A percentile compares a stretch with the other conserved stretches of the same genome.
These are phyloP conservation scores for Epistrophe eligans DNA, from an alignment of 2,888 invertebrate species.

Conservation along the genomic window DNA sequence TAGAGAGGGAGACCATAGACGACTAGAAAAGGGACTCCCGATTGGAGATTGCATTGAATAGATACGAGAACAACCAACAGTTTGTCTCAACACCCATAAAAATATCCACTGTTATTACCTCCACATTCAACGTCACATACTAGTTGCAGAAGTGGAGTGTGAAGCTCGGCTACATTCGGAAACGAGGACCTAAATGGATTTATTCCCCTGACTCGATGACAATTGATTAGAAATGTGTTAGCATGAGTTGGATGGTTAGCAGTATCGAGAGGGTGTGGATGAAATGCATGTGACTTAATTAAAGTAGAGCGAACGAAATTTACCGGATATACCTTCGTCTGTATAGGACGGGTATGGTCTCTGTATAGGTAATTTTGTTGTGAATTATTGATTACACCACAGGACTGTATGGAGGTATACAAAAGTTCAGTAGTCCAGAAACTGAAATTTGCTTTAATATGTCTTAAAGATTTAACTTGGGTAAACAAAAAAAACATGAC, in stretches of 20 bases:
- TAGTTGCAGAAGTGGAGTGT: slow-evolving; percentile 36
- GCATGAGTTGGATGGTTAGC: slow-evolving; percentile 8
- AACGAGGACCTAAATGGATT: slow-evolving; percentile 49
- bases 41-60: slow-evolving; percentile 44
- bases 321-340: background rate
- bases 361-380: background rate
- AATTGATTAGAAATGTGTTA: slow-evolving; percentile 69
- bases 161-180: slow-evolving; percentile 24
- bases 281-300: slow-evolving; percentile 63
- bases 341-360: background rate
- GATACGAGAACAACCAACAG: slow-evolving; percentile 50
- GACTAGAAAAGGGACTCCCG: slow-evolving; percentile 28
- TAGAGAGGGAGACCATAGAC: slow-evolving; percentile 38
- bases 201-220: slow-evolving; percentile 57
- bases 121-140: slow-evolving; percentile 16
- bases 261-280: background rate
- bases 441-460: background rate
- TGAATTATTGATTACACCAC: slow-evolving; percentile 44
- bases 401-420: background rate
- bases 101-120: slow-evolving; percentile 41
- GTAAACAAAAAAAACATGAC: background rate
- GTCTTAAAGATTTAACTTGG: background rate
- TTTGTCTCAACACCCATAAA: slow-evolving; percentile 44
- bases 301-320: slow-evolving; percentile 28
- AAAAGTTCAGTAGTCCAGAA: background rate